Evolutionary conservation across 1,140 invertebrate genomes (phyloP).

Genomic region (Heliconius congener): DNA sequence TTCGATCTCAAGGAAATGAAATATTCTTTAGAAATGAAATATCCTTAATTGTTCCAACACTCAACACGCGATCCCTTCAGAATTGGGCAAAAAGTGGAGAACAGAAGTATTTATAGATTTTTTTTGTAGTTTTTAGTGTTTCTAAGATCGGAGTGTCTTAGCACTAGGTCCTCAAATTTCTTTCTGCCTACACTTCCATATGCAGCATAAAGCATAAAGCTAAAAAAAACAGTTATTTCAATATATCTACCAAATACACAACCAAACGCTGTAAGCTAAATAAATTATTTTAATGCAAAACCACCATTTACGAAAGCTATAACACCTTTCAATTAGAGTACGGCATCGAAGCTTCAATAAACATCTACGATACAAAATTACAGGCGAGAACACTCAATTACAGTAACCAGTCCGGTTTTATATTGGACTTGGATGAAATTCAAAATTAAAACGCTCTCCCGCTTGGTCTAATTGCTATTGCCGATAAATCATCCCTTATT

Average conservation of each 20-base stretch:
- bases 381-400: slow-evolving; percentile 57
- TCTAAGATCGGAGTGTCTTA: too few species aligned
- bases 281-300: background rate
- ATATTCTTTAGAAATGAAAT: too few species aligned
- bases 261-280: background rate
- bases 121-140: too few species aligned
- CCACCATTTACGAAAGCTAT: background rate
- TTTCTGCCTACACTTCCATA: too few species aligned
- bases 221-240: background rate
- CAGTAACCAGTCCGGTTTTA: slow-evolving; percentile 43
- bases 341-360: slow-evolving; percentile 54
- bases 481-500: slow-evolving; percentile 66
- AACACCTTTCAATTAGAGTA: slow-evolving; percentile 13
- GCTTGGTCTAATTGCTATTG: slow-evolving; percentile 61
- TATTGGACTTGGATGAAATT: slow-evolving; percentile 58
- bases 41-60: too few species aligned
- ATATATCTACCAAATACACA: background rate
- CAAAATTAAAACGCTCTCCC: slow-evolving; percentile 67
- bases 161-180: too few species aligned
- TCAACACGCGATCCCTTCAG: too few species aligned
- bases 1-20: too few species aligned
- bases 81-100: too few species aligned
- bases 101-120: too few species aligned
- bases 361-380: slow-evolving; percentile 46
- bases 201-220: too few species aligned